A percentile compares a stretch with the other conserved stretches of the same genome.
Evolutionary conservation across 2,797 vertebrate species (phyloP).

Genomic region (Betta splendens): DNA sequence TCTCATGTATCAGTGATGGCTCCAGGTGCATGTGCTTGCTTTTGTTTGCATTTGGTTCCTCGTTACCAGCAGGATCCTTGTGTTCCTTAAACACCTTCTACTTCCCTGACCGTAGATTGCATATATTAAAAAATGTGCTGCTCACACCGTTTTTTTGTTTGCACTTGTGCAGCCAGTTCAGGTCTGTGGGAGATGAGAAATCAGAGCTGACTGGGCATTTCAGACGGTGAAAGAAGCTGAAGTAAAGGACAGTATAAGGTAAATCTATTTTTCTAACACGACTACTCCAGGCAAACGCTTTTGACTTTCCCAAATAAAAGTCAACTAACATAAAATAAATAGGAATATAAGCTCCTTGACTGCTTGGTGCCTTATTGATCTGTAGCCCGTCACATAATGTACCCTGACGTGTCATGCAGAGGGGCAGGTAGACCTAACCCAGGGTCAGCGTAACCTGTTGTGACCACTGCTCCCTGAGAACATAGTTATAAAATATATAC

Average conservation of each 20-base stretch:
- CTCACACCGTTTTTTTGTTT: not conserved
- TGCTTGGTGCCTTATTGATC: conserved; percentile 40
- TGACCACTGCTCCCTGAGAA: conserved; percentile 3
- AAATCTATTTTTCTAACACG: too few species aligned
- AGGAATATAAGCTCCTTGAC: too few species aligned
- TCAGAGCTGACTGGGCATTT: not conserved
- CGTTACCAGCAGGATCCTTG: too few species aligned
- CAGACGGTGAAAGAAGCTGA: not conserved
- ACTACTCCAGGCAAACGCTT: not conserved
- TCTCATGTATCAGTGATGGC: too few species aligned
- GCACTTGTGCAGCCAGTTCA: not conserved
- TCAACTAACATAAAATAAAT: too few species aligned
- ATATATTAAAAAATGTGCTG: too few species aligned
- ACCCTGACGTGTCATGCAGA: conserved; percentile 45
- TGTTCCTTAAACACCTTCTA: too few species aligned
- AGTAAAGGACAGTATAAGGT: not conserved
- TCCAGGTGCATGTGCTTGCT: too few species aligned
- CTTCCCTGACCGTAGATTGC: too few species aligned
- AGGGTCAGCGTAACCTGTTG: conserved; percentile 52
- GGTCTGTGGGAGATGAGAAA: not conserved
- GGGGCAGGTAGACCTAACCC: conserved; percentile 49
- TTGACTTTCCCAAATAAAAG: not conserved
- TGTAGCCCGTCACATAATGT: conserved; percentile 33
- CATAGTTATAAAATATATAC: conserved; percentile 12
- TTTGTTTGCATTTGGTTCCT: too few species aligned